These are phyloP conservation scores for Sycophila texana DNA, from an alignment of 2,888 invertebrate genomes.

Conservation along the genomic window DNA sequence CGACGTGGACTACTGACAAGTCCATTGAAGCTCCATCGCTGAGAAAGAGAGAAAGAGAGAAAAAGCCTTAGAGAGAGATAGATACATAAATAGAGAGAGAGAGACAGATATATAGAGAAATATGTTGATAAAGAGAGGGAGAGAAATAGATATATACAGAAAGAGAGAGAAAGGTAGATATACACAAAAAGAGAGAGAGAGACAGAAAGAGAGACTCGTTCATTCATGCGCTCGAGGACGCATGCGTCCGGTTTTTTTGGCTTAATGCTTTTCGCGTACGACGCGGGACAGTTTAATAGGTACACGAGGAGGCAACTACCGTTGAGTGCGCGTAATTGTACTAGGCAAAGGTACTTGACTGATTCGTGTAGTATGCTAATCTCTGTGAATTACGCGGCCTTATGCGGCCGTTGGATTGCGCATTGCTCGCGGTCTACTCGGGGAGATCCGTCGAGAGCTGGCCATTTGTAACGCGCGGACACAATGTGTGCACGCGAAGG, in stretches of 20 bases:
- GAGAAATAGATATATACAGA: no score
- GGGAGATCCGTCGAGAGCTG: not conserved
- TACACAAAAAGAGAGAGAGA: not conserved
- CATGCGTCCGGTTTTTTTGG: not conserved
- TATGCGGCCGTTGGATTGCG: not conserved
- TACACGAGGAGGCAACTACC: conserved; percentile 8
- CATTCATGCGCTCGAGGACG: not conserved
- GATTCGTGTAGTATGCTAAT: conserved; percentile 39
- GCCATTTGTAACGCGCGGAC: conserved; percentile 6
- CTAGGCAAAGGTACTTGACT: not conserved
- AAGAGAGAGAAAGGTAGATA: no score
- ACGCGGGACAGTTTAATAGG: conserved; percentile 36
- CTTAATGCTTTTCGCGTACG: not conserved
- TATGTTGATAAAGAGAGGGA: no score
- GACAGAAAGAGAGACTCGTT: not conserved
- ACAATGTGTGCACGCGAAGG: not conserved
- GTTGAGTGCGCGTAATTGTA: conserved; percentile 23
- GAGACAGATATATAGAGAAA: no score
- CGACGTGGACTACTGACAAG: not conserved
- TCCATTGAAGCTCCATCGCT: conserved; percentile 6
- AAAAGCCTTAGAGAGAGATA: no score
- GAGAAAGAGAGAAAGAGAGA: not conserved
- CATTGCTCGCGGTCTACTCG: not conserved
- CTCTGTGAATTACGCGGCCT: conserved; percentile 14
- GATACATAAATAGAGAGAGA: not conserved